These are phyloP conservation scores for Plebejus anna DNA, from an alignment of 2,888 invertebrate species.

Conservation along the genomic window DNA sequence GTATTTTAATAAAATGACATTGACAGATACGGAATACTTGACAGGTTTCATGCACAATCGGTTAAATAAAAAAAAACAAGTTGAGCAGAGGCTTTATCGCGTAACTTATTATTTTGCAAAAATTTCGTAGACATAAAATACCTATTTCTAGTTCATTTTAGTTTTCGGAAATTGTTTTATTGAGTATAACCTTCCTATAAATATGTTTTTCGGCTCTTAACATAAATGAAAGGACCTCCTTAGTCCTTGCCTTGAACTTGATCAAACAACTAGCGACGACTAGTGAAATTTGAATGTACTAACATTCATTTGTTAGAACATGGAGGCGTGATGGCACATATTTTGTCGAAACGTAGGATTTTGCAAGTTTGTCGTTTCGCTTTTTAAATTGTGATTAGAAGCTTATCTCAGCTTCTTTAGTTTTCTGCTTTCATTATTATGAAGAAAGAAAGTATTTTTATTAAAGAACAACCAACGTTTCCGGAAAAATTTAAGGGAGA, in stretches of 20 bases:
- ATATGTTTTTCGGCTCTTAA: neutral
- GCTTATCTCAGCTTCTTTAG: constrained; percentile 50
- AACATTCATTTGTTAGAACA: constrained; percentile 76
- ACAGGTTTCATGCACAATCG: too few species aligned
- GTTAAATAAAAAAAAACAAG: neutral
- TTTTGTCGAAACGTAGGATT: constrained; percentile 62
- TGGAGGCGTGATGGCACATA: constrained; percentile 71
- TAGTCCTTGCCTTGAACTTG: constrained; percentile 15
- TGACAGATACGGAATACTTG: neutral
- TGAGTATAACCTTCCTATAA: neutral
- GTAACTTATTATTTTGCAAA: neutral
- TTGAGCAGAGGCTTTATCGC: neutral
- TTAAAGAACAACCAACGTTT: constrained; percentile 43
- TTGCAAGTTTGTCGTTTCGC: constrained; percentile 68
- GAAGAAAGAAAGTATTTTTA: constrained; percentile 44
- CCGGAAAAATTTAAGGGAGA: constrained; percentile 73
- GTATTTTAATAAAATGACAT: neutral
- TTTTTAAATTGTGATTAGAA: constrained; percentile 57
- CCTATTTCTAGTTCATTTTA: neutral
- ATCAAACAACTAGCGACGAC: constrained; percentile 40
- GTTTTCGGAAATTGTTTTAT: neutral
- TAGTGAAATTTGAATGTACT: constrained; percentile 35
- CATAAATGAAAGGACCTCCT: neutral
- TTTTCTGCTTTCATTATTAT: constrained; percentile 51
- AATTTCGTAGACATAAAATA: neutral